These are phyloP conservation scores for Neopelma chrysocephalum DNA, from an alignment of 2,797 vertebrate genomes.

Conservation along the genomic window DNA sequence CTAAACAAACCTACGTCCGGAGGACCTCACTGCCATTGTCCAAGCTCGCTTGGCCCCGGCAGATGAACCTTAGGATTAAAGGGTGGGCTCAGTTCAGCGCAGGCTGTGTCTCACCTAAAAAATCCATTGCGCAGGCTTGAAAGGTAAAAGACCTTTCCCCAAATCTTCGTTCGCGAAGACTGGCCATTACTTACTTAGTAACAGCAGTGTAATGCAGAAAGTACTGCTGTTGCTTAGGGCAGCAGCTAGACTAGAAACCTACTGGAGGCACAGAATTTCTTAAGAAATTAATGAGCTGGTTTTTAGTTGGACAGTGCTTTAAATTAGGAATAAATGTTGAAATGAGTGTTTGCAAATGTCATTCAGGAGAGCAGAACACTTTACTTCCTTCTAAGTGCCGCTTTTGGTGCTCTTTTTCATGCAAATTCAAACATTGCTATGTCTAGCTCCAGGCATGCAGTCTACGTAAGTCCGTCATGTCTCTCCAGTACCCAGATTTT, in stretches of 20 bases:
- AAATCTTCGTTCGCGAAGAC: no score
- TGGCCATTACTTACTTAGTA: no score
- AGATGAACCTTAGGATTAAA: no score
- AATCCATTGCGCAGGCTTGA: no score
- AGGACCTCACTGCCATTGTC: no score
- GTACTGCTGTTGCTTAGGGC: background rate
- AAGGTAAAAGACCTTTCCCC: no score
- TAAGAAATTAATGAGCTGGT: background rate
- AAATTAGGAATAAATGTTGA: background rate
- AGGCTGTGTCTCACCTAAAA: no score
- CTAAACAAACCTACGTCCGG: no score
- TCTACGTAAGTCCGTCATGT: background rate
- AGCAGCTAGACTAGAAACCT: background rate
- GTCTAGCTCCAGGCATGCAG: background rate
- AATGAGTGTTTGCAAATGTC: background rate
- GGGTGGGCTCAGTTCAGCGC: no score
- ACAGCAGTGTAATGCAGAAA: background rate
- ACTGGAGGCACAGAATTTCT: background rate
- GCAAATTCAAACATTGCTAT: background rate
- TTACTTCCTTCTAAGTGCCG: background rate
- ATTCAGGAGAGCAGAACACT: background rate
- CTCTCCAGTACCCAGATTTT: background rate
- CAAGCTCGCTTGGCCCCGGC: no score
- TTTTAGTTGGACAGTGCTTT: background rate
- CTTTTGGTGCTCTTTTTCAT: background rate